phyloP scores from a whole-genome alignment of 1,140 invertebrate genomes.

The Drosophila hydei region DNA sequence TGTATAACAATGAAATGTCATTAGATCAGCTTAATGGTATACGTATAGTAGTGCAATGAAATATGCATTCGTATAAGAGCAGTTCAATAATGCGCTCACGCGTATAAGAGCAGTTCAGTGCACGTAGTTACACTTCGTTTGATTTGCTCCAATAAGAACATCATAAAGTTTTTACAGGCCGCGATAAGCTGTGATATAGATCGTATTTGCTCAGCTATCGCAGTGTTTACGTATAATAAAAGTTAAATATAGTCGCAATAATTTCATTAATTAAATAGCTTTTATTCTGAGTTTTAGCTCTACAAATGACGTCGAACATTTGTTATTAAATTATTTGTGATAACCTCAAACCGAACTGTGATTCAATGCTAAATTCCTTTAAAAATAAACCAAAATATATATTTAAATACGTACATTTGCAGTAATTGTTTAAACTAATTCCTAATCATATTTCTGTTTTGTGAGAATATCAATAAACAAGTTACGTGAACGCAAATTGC shows the following conservation, averaged over 20 bases:
- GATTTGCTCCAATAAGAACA: conserved; percentile 1
- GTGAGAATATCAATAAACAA: conserved; percentile 31
- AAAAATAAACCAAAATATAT: conserved; percentile 27
- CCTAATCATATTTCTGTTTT: conserved; percentile 42
- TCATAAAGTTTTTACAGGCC: conserved; percentile 21
- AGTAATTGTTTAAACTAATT: conserved; percentile 42
- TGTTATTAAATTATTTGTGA: conserved; percentile 16
- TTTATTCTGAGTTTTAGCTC: not conserved
- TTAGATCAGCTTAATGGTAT: too few relatives aligned
- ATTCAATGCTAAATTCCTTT: conserved; percentile 40
- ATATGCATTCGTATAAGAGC: not conserved
- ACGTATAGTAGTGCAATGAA: too few relatives aligned
- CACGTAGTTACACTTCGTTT: not conserved
- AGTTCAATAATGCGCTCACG: not conserved
- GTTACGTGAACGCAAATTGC: conserved; percentile 20
- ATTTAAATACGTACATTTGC: not conserved
- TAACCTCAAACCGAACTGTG: conserved; percentile 44
- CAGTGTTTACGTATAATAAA: conserved; percentile 10
- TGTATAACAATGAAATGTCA: too few relatives aligned
- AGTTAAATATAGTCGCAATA: conserved; percentile 6
- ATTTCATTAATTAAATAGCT: not conserved
- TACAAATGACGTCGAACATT: conserved; percentile 37
- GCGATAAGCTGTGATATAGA: conserved; percentile 18
- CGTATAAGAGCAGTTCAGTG: conserved; percentile 45
- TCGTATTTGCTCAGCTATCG: conserved; percentile 9